Base-by-base conservation (phyloP, 2,113 vertebrate species). In the Malurus alboscapulatus region DNA sequence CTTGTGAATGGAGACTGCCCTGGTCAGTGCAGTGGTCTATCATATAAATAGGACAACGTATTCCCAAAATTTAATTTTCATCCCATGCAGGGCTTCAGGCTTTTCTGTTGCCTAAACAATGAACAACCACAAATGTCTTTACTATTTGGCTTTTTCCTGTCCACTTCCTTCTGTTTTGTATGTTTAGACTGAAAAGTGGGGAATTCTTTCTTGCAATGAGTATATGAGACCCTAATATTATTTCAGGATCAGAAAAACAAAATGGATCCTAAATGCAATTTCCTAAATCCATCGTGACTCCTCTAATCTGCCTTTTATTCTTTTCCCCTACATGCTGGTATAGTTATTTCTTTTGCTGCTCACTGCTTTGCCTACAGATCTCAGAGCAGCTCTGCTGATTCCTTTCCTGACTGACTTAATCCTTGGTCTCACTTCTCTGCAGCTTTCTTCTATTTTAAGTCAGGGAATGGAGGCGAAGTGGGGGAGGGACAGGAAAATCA, bases 381-480 rank as follows among this genome's bases (percentile, higher is more conserved):
- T 74, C 34, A 40, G 30, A 85, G 32, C 38, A 91, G 26, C 45
- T 90, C 50, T 17, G 7, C 44, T 51, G 61, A 48, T 77, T 91
- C 50, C 19, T 51, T 84, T 73, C 67, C 84, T 88, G 75, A 86
- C 50, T 85, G 38, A 32, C n/a, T 93, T 93, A 89, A 89, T 88
- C 58, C 44, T 58, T 80, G 29, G 68, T 93, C 69, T 88, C 73
- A 61, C 76, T 93, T 92, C 76, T 76, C 30, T 73, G 44, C n/a
- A 65, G 51, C 57, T 84, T 92, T 90, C 65, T 87, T 62, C 86
- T 96, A 87, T 96, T 95, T 88, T 84, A 84, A 95, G 88, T 73
- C 36, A 79, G 16, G 44, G 30, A 76, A 85, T 42, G 62, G 40
- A 91, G 61, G n/a, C 2, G 2, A 93, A 67, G 16, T 57, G 59